These are phyloP conservation scores for Tipula vernalis DNA, from an alignment of 2,888 invertebrate species.

Conservation along the genomic window DNA sequence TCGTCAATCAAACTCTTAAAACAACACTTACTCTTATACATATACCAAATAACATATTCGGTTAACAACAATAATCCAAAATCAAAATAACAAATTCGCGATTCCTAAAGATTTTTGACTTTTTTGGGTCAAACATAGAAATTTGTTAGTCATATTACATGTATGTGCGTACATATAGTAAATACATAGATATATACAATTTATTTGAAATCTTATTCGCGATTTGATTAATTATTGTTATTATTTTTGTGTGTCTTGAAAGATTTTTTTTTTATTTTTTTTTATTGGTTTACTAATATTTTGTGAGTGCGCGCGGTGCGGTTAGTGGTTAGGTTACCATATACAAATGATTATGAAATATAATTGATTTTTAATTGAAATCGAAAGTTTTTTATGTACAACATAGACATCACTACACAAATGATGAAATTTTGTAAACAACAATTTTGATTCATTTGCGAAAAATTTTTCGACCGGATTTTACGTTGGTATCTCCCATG, in stretches of 20 bases:
- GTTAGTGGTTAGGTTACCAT: not conserved
- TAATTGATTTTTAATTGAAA: slow-evolving; percentile 4
- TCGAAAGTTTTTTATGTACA: not conserved
- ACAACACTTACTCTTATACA: not conserved
- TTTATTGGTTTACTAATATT: not conserved
- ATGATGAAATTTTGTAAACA: not conserved
- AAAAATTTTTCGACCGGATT: not conserved
- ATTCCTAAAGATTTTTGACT: not conserved
- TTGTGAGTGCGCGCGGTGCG: not conserved
- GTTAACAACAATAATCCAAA: not conserved
- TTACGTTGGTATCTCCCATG: not conserved
- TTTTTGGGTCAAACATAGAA: not conserved
- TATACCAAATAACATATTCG: not conserved
- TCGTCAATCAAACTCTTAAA: not conserved
- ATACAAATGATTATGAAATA: not conserved
- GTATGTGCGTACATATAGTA: not conserved
- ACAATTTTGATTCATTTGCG: not conserved
- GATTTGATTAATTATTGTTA: not conserved
- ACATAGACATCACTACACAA: not conserved
- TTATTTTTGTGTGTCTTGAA: not conserved
- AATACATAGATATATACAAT: not conserved
- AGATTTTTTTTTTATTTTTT: not conserved
- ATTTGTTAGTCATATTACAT: not conserved
- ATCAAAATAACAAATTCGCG: not conserved
- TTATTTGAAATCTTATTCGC: not conserved